Base-by-base conservation (phyloP, 2,113 vertebrate genomes). In the Phylloscopus whistleri region DNA sequence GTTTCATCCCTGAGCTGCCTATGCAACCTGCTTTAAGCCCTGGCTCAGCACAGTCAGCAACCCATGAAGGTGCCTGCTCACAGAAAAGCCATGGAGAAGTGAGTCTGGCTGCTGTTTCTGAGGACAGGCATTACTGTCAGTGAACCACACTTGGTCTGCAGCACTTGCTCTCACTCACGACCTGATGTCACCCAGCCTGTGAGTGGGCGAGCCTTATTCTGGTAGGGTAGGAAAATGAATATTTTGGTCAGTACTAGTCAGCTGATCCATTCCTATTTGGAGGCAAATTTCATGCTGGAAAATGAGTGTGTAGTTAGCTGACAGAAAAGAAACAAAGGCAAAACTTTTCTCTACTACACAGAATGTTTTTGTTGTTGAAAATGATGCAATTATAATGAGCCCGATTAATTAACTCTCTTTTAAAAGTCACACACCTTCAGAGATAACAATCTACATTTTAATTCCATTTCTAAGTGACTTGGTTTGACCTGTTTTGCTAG, bases 401-500 rank as follows among this genome's bases (percentile, higher is more conserved):
- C 18, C 0, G 0, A 90, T 90, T 89, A 52, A 75, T 81, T 81
- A 92, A 4, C 23, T 81, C 39, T 90, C 76, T 84, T 63, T 67
- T 39, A 84, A 87, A 87, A 84, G 49, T 63, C 35, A 37, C 11
- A 72, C 69, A 91, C 24, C 68, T 94, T 84, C 69, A 84, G 64
- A 93, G 86, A 78, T 60, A 84, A 76, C 4, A 16, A 93, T 87
- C 83, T 60, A 66, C 22, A 72, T 92, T 72, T 91, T 66, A 75
- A 92, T 91, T 89, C 31, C 0, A 0, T 78, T 95, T 95, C 85
- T 83, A 63, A 90, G 53, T 96, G 72, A 81, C 72, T 85, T 66
- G 46, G 49, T 92, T 95, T 95, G 91, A 86, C 58, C 87, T 76
- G 62, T 79, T 96, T 66, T 92, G n/a, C 88, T 51, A 19, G 84